Percentiles rank a stretch among this genome's conserved stretches.
Evolutionary conservation across 2,888 invertebrate genomes (phyloP).

Genomic region (Rhaphigaster nebulosa): DNA sequence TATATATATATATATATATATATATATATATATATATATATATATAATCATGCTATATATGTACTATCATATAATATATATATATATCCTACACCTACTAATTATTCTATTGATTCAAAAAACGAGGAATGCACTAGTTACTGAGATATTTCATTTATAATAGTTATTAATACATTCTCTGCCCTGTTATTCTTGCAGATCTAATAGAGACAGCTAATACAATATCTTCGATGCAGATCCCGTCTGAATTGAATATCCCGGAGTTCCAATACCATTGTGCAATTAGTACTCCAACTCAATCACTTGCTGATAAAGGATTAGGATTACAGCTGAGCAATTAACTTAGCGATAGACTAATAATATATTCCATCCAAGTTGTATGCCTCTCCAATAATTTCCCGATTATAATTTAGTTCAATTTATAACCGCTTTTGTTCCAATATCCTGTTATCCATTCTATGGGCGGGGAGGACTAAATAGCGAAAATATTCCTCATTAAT

Average conservation of each 20-base stretch:
- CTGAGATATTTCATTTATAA: background rate
- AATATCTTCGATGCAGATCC: constrained; percentile 2
- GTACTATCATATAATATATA: too few relatives aligned
- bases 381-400: background rate
- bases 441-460: background rate
- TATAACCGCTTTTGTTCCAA: constrained; percentile 17
- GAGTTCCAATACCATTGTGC: constrained; percentile 11
- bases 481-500: too few relatives aligned
- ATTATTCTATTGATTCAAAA: background rate
- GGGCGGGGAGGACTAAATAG: background rate
- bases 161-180: background rate
- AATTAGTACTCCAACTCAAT: constrained; percentile 22
- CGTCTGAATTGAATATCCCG: background rate
- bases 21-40: too few relatives aligned
- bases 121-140: background rate
- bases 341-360: background rate
- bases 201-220: constrained; percentile 14
- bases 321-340: constrained; percentile 33
- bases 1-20: too few relatives aligned
- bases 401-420: constrained; percentile 15
- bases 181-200: background rate
- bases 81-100: too few relatives aligned
- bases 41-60: too few relatives aligned
- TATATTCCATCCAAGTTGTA: constrained; percentile 8
- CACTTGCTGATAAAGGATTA: constrained; percentile 5